Base-by-base conservation (phyloP, 2,797 vertebrate species). In the Alosa sapidissima region DNA sequence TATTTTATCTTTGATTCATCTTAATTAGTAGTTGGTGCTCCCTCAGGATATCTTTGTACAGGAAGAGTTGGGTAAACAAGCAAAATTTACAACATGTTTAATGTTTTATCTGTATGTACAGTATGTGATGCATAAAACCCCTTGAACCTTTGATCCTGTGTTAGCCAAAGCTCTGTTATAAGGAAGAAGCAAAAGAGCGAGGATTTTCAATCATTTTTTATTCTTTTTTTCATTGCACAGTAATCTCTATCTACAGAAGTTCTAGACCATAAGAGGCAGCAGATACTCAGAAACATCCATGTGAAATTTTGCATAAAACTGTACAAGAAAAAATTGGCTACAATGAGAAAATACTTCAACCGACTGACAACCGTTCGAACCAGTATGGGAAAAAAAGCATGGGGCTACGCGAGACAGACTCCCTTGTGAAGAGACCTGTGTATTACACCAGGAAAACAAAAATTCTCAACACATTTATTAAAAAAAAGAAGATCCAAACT, bases 211-310 rank as follows among this genome's bases (percentile, higher is more conserved):
- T 89, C 89, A 90, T 91, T 94, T 95, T 94, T 95, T 78, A 78
- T 78, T 78, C 41, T 78, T 94, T 93, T 93, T 92, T 93, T 92
- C 95, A 94, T 96, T 94, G 95, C 92, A 95, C 96, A 94, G 91
- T 96, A 92, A 95, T 94, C 95, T 97, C 94, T 96, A 95, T 95
- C 94, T 96, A 96, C 94, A 96, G 90, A 94, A 91, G 91, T 94
- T 95, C 95, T 95, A 93, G 96, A 96, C 94, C 93, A 87, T 93
- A 94, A 95, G 93, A 95, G 94, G 94, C 94, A 96, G 93, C 92
- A 95, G 94, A 94, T 95, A 96, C 94, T 95, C 94, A 94, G 96
- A 93, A 95, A 94, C 94, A 95, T 93, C 95, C 94, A 97, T 94
- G 95, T 92, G 88, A 95, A 95, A 96, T 93, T 78, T 95, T 93